A percentile compares a stretch with the other conserved stretches of the same genome.
Conservation (phyloP, 92 coral and sea anemone species). For the Phenganax stokvisi region DNA sequence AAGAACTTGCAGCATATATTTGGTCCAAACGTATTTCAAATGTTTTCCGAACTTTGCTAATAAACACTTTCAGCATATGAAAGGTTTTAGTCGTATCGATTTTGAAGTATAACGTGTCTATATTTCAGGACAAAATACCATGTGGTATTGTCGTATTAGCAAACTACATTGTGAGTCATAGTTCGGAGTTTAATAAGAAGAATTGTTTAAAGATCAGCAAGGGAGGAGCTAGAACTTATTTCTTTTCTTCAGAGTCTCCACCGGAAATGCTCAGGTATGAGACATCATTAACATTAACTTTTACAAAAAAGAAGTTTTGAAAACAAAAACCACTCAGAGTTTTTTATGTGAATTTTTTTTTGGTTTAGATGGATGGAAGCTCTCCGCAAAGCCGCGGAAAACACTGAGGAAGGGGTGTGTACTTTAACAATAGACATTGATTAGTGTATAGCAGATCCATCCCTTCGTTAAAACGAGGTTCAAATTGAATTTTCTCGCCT, state of each 20-base stretch:
- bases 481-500: too few species aligned
- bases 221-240: slow-evolving; percentile 85
- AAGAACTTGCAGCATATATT: too few species aligned
- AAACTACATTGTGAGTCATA: slow-evolving; percentile 78
- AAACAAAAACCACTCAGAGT: background rate
- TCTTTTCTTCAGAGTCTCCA: slow-evolving; percentile 61
- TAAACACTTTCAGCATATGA: too few species aligned
- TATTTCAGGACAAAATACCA: slow-evolving; percentile 51
- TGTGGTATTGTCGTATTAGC: slow-evolving; percentile 77
- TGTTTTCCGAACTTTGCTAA: too few species aligned
- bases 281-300: slow-evolving; percentile 38
- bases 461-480: too few species aligned
- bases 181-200: slow-evolving; percentile 64
- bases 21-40: too few species aligned
- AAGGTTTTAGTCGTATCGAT: background rate
- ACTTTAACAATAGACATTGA: background rate
- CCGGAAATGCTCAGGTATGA: slow-evolving; percentile 66
- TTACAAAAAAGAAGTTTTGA: background rate
- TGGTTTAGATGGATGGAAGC: slow-evolving; percentile 60
- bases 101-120: background rate
- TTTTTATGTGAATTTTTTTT: background rate
- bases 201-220: slow-evolving; percentile 80
- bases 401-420: slow-evolving; percentile 45
- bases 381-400: slow-evolving; percentile 42
- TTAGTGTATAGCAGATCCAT: too few species aligned